Base-by-base conservation (phyloP, 2,888 invertebrate species). In the Nephrocerus scutellatus region DNA sequence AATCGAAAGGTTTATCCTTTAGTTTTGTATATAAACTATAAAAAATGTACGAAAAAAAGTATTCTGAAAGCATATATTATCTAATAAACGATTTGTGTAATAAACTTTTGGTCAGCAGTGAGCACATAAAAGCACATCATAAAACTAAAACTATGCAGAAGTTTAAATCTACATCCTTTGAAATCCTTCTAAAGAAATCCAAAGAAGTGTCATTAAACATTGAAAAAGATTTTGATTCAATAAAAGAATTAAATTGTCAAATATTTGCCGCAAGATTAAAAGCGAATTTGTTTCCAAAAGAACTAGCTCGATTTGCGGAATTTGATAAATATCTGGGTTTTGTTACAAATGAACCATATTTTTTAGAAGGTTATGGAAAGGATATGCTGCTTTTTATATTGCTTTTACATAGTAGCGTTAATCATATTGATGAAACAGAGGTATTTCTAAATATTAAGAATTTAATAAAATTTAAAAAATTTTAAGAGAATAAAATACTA, bases 121-220 rank as follows among this genome's bases (percentile, higher is more conserved):
- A 16, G 3, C 24, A 39, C 20, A 28, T 20, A 20, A 15, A 43
- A 19, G 32, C 34, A 15, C 30, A 49, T 26, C 46, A 52, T 30
- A 36, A 40, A 36, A 48, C 52, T n/a, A n/a, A n/a, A 55, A 48
- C 50, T 53, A 53, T 51, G 25, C 50, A 47, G 5, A 53, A 53
- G 43, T 36, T 59, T 5, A 56, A 55, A 38, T 47, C 52, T 4
- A 41, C 46, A 25, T 49, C 53, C 8, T 60, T 51, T 47, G 56
- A 57, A 44, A 53, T 59, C 26, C 29, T 61, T 21, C 34, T 61
- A 3, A 60, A 56, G 34, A 60, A 57, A 50, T 51, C 54, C 1
- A 29, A 41, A 30, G 38, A 47, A 21, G 43, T 40, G 19, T 28
- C 28, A 24, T 37, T 30, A 14, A 41, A 50, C 19, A 44, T 47